These are phyloP conservation scores for Pelvicachromis taeniatus DNA, from an alignment of 2,113 vertebrate genomes.

Conservation along the genomic window DNA sequence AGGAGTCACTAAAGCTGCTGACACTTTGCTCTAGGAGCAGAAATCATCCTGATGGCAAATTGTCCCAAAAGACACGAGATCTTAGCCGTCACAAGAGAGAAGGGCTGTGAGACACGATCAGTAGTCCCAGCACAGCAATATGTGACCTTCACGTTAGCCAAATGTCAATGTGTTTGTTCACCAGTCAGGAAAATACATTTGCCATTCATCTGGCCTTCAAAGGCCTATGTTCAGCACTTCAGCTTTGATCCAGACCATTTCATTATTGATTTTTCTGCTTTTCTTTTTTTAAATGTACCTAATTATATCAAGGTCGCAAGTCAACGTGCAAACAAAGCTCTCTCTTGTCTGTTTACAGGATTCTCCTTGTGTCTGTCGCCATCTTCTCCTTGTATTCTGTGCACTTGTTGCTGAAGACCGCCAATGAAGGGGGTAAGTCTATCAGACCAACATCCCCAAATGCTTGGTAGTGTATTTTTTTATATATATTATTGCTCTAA, in stretches of 20 bases:
- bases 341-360: constrained; percentile 66
- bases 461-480: not conserved
- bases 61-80: not conserved
- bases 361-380: constrained; percentile 85
- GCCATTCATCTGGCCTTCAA: not conserved
- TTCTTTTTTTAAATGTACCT: not conserved
- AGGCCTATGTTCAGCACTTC: not conserved
- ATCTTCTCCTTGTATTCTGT: constrained; percentile 96
- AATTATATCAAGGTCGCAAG: not conserved
- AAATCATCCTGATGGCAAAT: not conserved
- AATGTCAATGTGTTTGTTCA: not conserved
- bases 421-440: constrained; percentile 93
- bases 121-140: not conserved
- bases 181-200: not conserved
- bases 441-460: fast-evolving
- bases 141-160: not conserved
- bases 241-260: not conserved
- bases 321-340: not conserved
- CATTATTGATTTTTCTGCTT: not conserved
- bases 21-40: not conserved
- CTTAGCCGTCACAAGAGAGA: not conserved
- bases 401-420: constrained; percentile 94
- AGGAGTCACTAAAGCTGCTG: not conserved
- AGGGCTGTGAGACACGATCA: not conserved
- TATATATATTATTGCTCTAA: not conserved